phyloP scores from a whole-genome alignment of 2,888 invertebrate genomes.

The Teleogryllus oceanicus region DNA sequence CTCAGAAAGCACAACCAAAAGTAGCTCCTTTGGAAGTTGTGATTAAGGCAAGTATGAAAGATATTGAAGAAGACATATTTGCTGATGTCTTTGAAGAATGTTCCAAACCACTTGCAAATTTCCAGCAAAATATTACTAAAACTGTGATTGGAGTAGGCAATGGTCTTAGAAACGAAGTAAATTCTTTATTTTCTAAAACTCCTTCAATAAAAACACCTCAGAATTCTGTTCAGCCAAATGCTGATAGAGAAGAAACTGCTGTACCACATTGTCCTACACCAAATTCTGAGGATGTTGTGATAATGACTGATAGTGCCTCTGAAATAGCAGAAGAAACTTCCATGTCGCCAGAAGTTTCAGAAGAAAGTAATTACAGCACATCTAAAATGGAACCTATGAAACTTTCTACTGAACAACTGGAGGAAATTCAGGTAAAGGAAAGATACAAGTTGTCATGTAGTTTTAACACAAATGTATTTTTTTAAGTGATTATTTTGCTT shows the following conservation, averaged over 20 bases:
- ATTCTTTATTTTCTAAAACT: not conserved
- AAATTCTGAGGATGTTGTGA: not conserved
- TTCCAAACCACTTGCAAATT: not conserved
- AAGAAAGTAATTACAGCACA: conserved; percentile 12
- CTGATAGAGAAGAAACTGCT: not conserved
- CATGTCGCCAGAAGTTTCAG: not conserved
- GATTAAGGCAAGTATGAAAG: conserved; percentile 50
- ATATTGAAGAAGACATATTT: conserved; percentile 62
- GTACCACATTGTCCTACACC: not conserved
- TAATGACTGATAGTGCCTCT: not conserved
- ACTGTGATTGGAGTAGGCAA: not conserved
- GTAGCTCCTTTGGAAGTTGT: conserved; percentile 45
- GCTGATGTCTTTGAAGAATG: conserved; percentile 60
- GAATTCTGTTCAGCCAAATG: not conserved
- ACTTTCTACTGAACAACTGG: conserved; percentile 29
- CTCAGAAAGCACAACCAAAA: not conserved
- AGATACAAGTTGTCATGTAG: too few species aligned
- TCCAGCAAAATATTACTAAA: not conserved
- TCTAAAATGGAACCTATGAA: not conserved
- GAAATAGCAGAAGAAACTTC: conserved; percentile 12
- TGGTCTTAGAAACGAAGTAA: too few species aligned
- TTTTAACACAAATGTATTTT: too few species aligned
- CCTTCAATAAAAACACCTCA: not conserved
- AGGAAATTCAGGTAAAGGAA: not conserved
- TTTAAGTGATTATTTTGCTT: too few species aligned